A percentile compares a stretch with the other conserved stretches of the same genome.
phyloP scores from a whole-genome alignment of 2,888 invertebrate species.

The Leptinotarsa juncta region DNA sequence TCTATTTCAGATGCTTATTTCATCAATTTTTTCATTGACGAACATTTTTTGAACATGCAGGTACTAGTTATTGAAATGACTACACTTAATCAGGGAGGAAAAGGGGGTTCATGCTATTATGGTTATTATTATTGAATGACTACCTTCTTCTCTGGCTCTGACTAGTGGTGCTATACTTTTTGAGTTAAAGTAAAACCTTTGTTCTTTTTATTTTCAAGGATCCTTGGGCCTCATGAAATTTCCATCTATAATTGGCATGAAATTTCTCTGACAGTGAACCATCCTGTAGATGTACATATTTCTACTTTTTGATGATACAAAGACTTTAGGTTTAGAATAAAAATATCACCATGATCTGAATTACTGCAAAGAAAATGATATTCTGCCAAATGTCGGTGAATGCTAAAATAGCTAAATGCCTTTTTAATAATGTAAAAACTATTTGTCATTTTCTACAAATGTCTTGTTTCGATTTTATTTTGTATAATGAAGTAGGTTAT shows the following conservation, averaged over 20 bases:
- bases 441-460: conserved; percentile 36
- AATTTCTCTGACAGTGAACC: conserved; percentile 12
- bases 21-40: no score
- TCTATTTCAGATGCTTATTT: no score
- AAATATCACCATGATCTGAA: conserved; percentile 4
- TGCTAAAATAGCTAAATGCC: conserved; percentile 1
- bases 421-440: conserved; percentile 28
- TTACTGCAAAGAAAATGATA: neutral
- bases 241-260: conserved; percentile 6
- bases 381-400: neutral
- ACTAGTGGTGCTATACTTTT: neutral
- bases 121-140: no score
- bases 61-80: no score
- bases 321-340: neutral
- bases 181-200: neutral
- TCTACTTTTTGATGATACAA: neutral
- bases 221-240: neutral
- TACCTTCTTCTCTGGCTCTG: no score
- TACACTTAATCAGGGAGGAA: no score
- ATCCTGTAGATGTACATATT: conserved; percentile 11
- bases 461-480: conserved; percentile 49
- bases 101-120: no score
- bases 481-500: conserved; percentile 45
- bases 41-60: no score
- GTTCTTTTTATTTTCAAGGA: conserved; percentile 1